A percentile compares a stretch with the other conserved stretches of the same genome.
Conservation (phyloP, 2,113 vertebrate genomes). For the Brachyhypopomus gauderio region DNA sequence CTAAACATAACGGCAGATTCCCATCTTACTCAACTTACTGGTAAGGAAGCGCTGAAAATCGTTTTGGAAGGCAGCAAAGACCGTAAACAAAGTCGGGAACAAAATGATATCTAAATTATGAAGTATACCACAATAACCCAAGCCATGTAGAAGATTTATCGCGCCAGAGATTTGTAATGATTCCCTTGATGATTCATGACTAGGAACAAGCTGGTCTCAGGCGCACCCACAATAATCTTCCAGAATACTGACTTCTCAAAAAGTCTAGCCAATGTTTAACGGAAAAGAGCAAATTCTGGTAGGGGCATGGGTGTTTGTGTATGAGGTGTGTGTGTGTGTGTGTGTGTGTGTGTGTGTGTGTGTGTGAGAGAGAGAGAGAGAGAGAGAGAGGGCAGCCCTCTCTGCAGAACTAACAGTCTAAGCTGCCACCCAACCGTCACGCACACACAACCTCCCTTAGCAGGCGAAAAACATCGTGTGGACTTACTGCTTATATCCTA, state of each 20-base stretch:
- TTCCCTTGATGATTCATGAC: too few relatives aligned
- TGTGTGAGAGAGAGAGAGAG: slow-evolving; percentile 46
- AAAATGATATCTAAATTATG: neutral
- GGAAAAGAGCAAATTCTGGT: neutral
- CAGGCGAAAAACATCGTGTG: slow-evolving; percentile 54
- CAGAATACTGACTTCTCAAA: neutral
- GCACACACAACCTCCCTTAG: slow-evolving; percentile 33
- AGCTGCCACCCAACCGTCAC: slow-evolving; percentile 22
- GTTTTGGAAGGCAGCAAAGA: too few relatives aligned
- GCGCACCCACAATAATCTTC: too few relatives aligned
- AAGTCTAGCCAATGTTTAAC: neutral
- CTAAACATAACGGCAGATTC: neutral
- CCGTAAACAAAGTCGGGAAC: neutral
- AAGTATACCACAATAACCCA: too few relatives aligned
- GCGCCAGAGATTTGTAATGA: too few relatives aligned
- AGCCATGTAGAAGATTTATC: too few relatives aligned
- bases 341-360: neutral
- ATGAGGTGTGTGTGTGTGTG: neutral
- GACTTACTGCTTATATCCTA: slow-evolving; percentile 51
- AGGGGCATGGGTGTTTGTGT: neutral
- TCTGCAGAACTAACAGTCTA: slow-evolving; percentile 56
- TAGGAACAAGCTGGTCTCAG: too few relatives aligned
- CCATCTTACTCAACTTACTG: neutral
- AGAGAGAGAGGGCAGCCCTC: slow-evolving; percentile 64
- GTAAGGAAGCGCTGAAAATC: neutral